Percentiles rank a stretch among this genome's conserved stretches.
Evolutionary conservation across 2,113 vertebrate species (phyloP).

Genomic region (Lipotes vexillifer): DNA sequence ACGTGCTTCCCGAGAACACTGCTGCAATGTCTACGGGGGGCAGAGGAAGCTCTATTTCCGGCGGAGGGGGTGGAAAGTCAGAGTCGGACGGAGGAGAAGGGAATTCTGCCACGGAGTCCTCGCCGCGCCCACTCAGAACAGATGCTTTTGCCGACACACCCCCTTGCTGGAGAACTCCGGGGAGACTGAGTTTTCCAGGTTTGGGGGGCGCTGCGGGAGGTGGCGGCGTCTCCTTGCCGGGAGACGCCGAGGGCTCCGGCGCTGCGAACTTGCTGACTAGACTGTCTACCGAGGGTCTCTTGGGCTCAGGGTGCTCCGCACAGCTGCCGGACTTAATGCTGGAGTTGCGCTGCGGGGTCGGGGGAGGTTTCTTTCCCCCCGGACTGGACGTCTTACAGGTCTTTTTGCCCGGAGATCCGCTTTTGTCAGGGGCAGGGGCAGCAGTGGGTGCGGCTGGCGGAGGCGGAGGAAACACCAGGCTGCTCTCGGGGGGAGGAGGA

Average conservation of each 20-base stretch:
- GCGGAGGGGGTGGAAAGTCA: conserved; percentile 91
- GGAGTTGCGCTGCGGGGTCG: conserved; percentile 92
- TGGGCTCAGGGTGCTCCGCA: conserved; percentile 87
- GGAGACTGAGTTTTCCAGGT: conserved; percentile 94
- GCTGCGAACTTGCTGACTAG: conserved; percentile 92
- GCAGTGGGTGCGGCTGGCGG: conserved; percentile 69
- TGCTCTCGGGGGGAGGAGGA: conserved; percentile 89
- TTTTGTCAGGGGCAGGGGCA: conserved; percentile 81
- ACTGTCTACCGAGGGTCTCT: conserved; percentile 88
- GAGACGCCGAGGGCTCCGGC: conserved; percentile 80
- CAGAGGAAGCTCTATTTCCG: conserved; percentile 89
- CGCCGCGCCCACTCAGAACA: conserved; percentile 68
- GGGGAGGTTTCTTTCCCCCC: conserved; percentile 90
- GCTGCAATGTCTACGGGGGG: conserved; percentile 83
- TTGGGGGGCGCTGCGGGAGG: conserved; percentile 92
- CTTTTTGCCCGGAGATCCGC: conserved; percentile 85
- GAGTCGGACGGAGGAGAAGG: conserved; percentile 91
- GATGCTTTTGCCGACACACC: conserved; percentile 63
- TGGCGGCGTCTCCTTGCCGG: conserved; percentile 81
- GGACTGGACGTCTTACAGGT: conserved; percentile 83
- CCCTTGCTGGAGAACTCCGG: conserved; percentile 84
- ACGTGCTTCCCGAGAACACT: conserved; percentile 80
- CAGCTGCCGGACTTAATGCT: conserved; percentile 87
- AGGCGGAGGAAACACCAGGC: conserved; percentile 84
- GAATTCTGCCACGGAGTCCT: conserved; percentile 84